Evolutionary conservation across 2,797 vertebrate genomes (phyloP), one percentile per base, ranked within the genome.

Genomic region (Trachops cirrhosus): DNA sequence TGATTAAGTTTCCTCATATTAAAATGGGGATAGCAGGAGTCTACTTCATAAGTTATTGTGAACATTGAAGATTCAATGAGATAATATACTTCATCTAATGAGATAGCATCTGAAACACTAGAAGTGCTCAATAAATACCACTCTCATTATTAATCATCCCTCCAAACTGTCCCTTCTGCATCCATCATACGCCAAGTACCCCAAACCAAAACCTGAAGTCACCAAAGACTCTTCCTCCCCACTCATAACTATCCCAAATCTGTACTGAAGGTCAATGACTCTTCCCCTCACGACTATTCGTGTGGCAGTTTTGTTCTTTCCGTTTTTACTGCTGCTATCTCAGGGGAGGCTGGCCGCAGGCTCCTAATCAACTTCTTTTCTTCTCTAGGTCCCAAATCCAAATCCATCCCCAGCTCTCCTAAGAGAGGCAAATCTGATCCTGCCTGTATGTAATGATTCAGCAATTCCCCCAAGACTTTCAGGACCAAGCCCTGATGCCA

Each of bases 331-430:
- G 44, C 79, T 50, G 24, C 54, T 67, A 7, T 92, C 67, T 94
- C 79, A 11, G 34, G 5, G 32, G 62, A 91, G 22, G 44, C 80
- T 44, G 41, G 86, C n/a, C 44, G 68, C 29, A 83, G 52, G 41
- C 22, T 70, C 46, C 64, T 77, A 12, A 59, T 59, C 73, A 89
- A 67, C 59, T 11, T 57, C 50, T 89, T 82, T 84, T 44, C 44
- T 74, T 87, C 62, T 79, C 24, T 62, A 32, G 57, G 52, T 83
- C 84, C 57, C 41, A 44, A 70, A 92, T 91, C 82, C 85, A 94
- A 88, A 95, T 77, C 84, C 77, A 94, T 59, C 37, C 59, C 73
- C 32, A 39, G 80, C 48, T 78, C 57, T 89, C 77, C 90, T 62
- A 64, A 52, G 92, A 87, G 91, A 88, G 73, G 79, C 77, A 68